Percentiles rank a stretch among this genome's conserved stretches.
phyloP scores from a whole-genome alignment of 2,797 vertebrate species.

The Thamnophis elegans region DNA sequence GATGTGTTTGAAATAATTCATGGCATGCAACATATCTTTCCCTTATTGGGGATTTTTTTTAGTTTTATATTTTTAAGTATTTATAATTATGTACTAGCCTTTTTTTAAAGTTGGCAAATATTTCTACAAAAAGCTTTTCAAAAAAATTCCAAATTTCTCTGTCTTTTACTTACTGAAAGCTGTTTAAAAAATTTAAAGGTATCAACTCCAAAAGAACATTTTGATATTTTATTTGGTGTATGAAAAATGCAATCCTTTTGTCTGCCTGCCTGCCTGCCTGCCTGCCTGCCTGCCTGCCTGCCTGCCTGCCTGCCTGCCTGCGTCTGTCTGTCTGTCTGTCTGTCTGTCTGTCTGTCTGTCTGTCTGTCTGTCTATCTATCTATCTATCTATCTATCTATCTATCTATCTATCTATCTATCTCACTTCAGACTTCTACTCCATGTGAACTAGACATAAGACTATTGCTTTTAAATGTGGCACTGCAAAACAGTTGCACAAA shows the following conservation, averaged over 20 bases:
- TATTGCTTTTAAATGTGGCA: background rate
- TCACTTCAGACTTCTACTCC: background rate
- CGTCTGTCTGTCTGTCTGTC: too few species aligned
- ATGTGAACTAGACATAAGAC: background rate
- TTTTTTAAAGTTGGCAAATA: background rate
- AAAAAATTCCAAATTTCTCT: background rate
- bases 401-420: background rate
- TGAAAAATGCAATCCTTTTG: background rate
- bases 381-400: background rate
- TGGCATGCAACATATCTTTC: background rate
- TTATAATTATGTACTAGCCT: background rate
- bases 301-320: too few species aligned
- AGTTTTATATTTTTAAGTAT: background rate
- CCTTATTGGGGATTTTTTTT: background rate
- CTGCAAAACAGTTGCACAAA: background rate
- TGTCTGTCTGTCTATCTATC: background rate
- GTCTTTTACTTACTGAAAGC: background rate
- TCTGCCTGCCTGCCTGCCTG: too few species aligned
- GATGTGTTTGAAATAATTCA: background rate
- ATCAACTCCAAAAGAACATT: background rate
- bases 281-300: too few species aligned
- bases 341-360: too few species aligned
- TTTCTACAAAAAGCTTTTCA: background rate
- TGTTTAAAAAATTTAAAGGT: background rate
- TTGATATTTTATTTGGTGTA: background rate